These are phyloP conservation scores for Nannoperca australis DNA, from an alignment of 2,797 vertebrate genomes.

Conservation along the genomic window DNA sequence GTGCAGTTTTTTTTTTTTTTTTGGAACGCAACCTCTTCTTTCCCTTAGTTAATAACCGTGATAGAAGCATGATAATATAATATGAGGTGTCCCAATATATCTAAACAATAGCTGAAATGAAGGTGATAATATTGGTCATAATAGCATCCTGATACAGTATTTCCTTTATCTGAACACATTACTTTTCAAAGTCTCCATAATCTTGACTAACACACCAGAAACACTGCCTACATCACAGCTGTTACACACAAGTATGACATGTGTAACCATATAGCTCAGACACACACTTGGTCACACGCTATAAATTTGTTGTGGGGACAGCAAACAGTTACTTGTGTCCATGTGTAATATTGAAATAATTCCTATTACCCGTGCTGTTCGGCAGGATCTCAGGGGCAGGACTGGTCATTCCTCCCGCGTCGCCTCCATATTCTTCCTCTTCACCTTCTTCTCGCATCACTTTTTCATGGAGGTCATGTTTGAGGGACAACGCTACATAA, in stretches of 20 bases:
- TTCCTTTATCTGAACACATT: neutral
- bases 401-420: conserved; percentile 6
- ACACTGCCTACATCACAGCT: conserved; percentile 44
- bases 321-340: neutral
- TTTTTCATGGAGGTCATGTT: conserved; percentile 24
- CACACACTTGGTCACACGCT: conserved; percentile 33
- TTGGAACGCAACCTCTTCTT: neutral
- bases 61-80: neutral
- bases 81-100: neutral
- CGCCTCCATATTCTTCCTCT: conserved; percentile 31
- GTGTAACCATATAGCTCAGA: conserved; percentile 21
- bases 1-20: neutral
- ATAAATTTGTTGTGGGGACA: conserved; percentile 5
- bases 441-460: conserved; percentile 41
- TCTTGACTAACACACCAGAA: neutral
- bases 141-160: neutral
- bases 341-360: neutral
- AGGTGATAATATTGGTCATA: neutral
- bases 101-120: neutral
- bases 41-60: neutral
- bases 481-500: conserved; percentile 18
- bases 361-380: conserved; percentile 65
- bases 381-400: conserved; percentile 21
- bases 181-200: neutral
- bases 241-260: conserved; percentile 36